A percentile compares a stretch with the other conserved stretches of the same genome.
phyloP scores from a whole-genome alignment of 53 echinoderm and acorn worm species.

The Mesocentrotus franciscanus region DNA sequence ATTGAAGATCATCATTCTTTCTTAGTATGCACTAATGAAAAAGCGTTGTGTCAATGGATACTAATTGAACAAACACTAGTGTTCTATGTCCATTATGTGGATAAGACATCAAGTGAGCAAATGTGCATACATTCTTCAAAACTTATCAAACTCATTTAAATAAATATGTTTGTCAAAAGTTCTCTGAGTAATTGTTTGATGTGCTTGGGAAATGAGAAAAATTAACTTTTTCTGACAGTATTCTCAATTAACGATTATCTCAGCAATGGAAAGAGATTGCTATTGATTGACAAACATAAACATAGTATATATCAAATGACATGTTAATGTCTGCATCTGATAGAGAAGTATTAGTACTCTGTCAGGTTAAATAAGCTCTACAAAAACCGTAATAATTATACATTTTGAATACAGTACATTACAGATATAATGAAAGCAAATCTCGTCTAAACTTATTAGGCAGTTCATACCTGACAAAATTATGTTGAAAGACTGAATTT shows the following conservation, averaged over 20 bases:
- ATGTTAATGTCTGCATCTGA: background rate
- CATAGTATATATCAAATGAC: background rate
- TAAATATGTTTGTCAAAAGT: too few relatives aligned
- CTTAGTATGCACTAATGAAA: background rate
- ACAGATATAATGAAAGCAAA: background rate
- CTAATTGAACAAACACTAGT: background rate
- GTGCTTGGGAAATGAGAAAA: too few relatives aligned
- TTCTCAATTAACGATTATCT: background rate
- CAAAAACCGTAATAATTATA: background rate
- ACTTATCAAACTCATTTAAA: background rate
- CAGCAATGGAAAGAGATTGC: background rate
- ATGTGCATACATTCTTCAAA: background rate
- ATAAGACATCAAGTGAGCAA: background rate
- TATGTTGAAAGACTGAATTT: background rate
- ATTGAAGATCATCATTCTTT: background rate
- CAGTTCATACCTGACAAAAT: background rate
- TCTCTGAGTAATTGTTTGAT: too few relatives aligned
- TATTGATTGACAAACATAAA: background rate
- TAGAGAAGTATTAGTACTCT: background rate
- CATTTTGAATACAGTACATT: background rate
- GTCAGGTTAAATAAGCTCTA: background rate
- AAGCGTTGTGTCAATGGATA: background rate
- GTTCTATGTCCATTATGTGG: background rate
- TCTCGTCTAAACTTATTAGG: background rate
- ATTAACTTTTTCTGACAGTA: background rate